Percentiles rank a stretch among this genome's conserved stretches.
Evolutionary conservation across 2,888 invertebrate genomes (phyloP).

Genomic region (Megaustenia siamemsis): DNA sequence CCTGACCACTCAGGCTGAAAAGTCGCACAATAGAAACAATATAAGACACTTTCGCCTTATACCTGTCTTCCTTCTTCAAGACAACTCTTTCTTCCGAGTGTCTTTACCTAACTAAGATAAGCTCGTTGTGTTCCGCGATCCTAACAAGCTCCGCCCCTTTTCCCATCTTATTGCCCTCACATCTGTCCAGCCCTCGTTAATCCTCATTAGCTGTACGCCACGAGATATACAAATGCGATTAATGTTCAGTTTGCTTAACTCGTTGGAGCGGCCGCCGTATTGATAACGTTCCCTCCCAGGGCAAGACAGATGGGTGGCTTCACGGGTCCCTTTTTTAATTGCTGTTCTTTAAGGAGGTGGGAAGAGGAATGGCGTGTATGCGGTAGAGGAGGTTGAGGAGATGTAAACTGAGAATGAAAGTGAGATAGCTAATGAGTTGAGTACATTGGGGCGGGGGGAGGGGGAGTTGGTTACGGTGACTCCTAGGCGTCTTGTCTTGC

Average conservation of each 20-base stretch:
- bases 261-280: not conserved
- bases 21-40: too few species aligned
- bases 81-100: too few species aligned
- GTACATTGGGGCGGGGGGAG: too few species aligned
- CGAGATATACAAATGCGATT: conserved; percentile 21
- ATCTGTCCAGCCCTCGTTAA: conserved; percentile 6
- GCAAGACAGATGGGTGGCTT: not conserved
- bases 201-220: conserved; percentile 24
- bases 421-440: not conserved
- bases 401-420: not conserved
- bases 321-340: too few species aligned
- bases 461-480: too few species aligned
- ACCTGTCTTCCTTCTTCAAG: too few species aligned
- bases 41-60: too few species aligned
- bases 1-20: too few species aligned
- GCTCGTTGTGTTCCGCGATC: conserved; percentile 1
- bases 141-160: not conserved
- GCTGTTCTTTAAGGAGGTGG: too few species aligned
- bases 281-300: conserved; percentile 3
- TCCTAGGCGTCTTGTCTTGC: too few species aligned
- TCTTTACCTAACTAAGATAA: conserved; percentile 14
- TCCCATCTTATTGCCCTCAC: not conserved
- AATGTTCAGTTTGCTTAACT: conserved; percentile 34
- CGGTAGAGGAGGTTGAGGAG: not conserved
- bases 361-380: not conserved